Percentiles rank a stretch among this genome's conserved stretches.
Evolutionary conservation across 2,888 invertebrate genomes (phyloP).

Genomic region (Hemithea aestivaria): DNA sequence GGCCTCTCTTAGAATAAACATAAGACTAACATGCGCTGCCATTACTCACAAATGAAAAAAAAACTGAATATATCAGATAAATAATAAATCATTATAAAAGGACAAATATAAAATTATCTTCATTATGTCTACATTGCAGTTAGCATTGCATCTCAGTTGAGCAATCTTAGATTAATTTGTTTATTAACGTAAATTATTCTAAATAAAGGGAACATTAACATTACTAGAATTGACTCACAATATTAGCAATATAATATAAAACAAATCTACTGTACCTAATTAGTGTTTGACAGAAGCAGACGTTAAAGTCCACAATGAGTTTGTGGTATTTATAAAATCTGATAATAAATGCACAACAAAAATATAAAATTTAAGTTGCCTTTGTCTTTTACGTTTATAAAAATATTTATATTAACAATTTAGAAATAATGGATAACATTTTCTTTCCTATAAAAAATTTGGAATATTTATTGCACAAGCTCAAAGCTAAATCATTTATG

Average conservation of each 20-base stretch:
- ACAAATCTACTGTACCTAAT: slow-evolving; percentile 57
- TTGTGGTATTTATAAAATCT: slow-evolving; percentile 68
- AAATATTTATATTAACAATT: slow-evolving; percentile 74
- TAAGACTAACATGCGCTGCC: slow-evolving; percentile 78
- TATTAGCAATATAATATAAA: slow-evolving; percentile 68
- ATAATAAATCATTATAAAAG: slow-evolving; percentile 66
- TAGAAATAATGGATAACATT: slow-evolving; percentile 73
- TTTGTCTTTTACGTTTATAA: slow-evolving; percentile 75
- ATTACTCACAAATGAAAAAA: slow-evolving; percentile 73
- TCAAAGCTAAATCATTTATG: slow-evolving; percentile 69
- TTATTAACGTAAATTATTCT: slow-evolving; percentile 69
- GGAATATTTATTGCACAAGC: slow-evolving; percentile 77
- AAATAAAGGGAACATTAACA: slow-evolving; percentile 73
- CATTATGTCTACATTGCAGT: slow-evolving; percentile 67
- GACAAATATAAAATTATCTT: slow-evolving; percentile 67
- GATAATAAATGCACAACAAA: slow-evolving; percentile 78
- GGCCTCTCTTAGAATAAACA: slow-evolving; percentile 78
- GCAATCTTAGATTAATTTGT: slow-evolving; percentile 74
- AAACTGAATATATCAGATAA: slow-evolving; percentile 70
- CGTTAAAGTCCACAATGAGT: slow-evolving; percentile 71
- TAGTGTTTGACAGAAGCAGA: slow-evolving; percentile 62
- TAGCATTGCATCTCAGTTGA: slow-evolving; percentile 76
- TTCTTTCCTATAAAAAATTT: slow-evolving; percentile 58
- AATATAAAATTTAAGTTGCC: slow-evolving; percentile 73
- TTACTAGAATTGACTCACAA: slow-evolving; percentile 78